phyloP scores from a whole-genome alignment of 2,113 vertebrate species.

The Ceyx melanurus region DNA sequence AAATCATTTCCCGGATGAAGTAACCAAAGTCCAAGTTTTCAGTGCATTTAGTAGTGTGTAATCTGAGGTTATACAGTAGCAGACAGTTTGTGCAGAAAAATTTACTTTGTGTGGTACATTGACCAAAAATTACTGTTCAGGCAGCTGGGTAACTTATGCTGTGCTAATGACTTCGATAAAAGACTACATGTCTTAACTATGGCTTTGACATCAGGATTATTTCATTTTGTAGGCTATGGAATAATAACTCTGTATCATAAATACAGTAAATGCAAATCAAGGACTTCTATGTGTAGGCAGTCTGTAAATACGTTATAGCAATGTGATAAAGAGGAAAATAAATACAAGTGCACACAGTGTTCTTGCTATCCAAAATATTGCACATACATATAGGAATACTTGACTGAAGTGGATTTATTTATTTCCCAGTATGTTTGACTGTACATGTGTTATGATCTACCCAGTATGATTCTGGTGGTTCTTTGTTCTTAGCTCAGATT shows the following conservation, averaged over 20 bases:
- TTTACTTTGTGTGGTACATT: neutral
- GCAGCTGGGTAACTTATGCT: neutral
- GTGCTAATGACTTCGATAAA: neutral
- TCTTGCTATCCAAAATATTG: neutral
- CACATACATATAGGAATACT: neutral
- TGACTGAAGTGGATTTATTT: rapidly evolving
- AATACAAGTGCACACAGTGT: neutral
- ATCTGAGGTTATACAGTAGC: neutral
- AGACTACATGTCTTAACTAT: neutral
- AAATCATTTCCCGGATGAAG: neutral
- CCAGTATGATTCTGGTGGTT: neutral
- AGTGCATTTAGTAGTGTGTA: neutral
- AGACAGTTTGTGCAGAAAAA: neutral
- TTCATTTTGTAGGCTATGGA: neutral
- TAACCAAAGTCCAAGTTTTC: neutral
- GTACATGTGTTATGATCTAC: neutral
- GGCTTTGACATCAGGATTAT: neutral
- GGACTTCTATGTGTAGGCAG: neutral
- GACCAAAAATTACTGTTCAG: neutral
- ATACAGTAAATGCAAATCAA: too few relatives aligned
- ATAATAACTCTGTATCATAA: neutral
- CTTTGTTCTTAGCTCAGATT: constrained; percentile 86
- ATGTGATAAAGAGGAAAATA: neutral
- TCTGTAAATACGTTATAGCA: neutral
- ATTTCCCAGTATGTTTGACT: neutral